Conservation (phyloP, 2,113 vertebrate species). For the Pseudolaguvia tuberculata region DNA sequence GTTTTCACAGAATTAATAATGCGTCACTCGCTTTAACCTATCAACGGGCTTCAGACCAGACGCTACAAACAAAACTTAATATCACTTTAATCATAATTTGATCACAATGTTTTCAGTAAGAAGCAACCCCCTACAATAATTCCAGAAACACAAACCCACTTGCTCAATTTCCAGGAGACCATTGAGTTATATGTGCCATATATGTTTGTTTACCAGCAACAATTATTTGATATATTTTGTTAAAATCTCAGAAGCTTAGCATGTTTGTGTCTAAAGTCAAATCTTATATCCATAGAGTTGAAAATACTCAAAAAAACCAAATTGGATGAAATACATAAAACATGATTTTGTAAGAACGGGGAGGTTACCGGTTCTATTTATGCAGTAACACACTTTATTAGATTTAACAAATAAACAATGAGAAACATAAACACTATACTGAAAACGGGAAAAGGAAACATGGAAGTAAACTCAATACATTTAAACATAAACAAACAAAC, state of each 20-base stretch:
- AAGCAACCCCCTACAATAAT: slow-evolving; percentile 32
- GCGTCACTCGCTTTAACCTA: neutral
- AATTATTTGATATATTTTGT: slow-evolving; percentile 6
- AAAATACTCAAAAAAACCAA: neutral
- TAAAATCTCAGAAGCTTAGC: too few species aligned
- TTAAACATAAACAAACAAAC: too few species aligned
- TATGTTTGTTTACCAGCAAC: slow-evolving; percentile 13
- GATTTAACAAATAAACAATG: too few species aligned
- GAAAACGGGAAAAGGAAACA: too few species aligned
- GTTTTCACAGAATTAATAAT: slow-evolving; percentile 8
- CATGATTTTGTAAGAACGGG: too few species aligned
- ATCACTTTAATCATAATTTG: slow-evolving; percentile 7
- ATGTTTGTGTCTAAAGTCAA: too few species aligned
- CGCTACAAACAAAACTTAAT: neutral
- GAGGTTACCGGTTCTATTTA: too few species aligned
- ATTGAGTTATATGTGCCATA: slow-evolving; percentile 2
- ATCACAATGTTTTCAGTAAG: slow-evolving; percentile 40
- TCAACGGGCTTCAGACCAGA: slow-evolving; percentile 10
- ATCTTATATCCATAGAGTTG: too few species aligned
- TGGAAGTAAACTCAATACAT: too few species aligned
- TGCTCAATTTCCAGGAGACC: slow-evolving; percentile 9
- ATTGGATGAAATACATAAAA: slow-evolving; percentile 16
- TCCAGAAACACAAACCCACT: slow-evolving; percentile 35
- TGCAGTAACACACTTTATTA: too few species aligned
- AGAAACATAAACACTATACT: too few species aligned